These are phyloP conservation scores for Dicrostonyx torquatus DNA, from an alignment of 2,797 vertebrate genomes.

Conservation along the genomic window DNA sequence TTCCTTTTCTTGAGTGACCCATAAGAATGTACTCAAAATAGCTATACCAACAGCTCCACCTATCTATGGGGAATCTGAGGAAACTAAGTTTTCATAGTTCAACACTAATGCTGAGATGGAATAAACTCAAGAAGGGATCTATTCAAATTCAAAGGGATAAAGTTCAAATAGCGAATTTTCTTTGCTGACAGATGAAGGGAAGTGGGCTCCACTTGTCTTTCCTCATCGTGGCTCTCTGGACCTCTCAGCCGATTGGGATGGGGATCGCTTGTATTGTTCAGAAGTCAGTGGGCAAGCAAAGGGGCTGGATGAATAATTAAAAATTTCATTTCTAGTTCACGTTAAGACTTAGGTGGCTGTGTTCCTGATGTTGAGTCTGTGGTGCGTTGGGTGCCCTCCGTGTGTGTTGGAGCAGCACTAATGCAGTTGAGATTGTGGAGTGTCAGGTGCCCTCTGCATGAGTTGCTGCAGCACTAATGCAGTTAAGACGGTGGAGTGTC, in stretches of 20 bases:
- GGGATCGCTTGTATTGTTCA: conserved; percentile 62
- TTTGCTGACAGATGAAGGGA: not conserved
- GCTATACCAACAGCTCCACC: not conserved
- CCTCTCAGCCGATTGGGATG: not conserved
- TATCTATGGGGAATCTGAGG: not conserved
- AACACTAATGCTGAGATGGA: not conserved
- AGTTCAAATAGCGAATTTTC: not conserved
- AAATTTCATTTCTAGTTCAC: conserved; percentile 55
- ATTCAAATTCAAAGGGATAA: not conserved
- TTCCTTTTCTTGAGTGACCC: not conserved
- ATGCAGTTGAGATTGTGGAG: not conserved
- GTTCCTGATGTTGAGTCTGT: conserved; percentile 17
- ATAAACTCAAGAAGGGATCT: not conserved
- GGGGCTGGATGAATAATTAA: conserved; percentile 75
- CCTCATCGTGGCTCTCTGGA: not conserved
- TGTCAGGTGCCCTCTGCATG: not conserved
- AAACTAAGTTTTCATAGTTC: not conserved
- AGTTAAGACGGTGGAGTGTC: not conserved
- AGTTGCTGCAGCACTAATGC: accelerated
- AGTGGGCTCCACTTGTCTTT: not conserved
- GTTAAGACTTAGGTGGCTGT: conserved; percentile 30
- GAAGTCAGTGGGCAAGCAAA: conserved; percentile 38
- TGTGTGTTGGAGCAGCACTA: not conserved
- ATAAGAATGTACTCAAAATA: not conserved
- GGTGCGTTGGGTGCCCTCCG: not conserved